Evolutionary conservation across 2,888 invertebrate genomes (phyloP), one percentile per base, ranked within the genome.

Genomic region (Galerucella nymphaeae): DNA sequence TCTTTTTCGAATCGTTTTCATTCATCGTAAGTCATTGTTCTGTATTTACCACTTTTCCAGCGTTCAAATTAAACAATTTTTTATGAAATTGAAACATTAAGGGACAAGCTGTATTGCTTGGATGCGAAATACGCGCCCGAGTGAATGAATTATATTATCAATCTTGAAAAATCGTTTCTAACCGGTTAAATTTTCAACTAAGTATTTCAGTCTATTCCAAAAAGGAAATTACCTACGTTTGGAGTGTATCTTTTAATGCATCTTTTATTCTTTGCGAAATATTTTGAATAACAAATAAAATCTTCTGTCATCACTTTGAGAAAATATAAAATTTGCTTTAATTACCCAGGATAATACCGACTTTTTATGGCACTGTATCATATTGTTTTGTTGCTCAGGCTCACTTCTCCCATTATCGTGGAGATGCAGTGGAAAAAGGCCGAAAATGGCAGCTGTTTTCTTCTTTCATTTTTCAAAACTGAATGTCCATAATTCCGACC

Each of bases 191-290:
- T 58, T 58, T 2, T 58, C 30, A 30, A n/a, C 11, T 3, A 58
- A 58, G 58, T 58, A 58, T 58, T 58, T 38, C 38, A 8, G n/a
- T n/a, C 2, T 58, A 58, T 23, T 58, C 14, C 14, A 38, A 38
- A 30, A 16, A 58, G 30, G 30, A 58, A 58, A 58, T 58, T 58
- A n/a, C n/a, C n/a, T n/a, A 58, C 23, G 23, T 58, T 38, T 58
- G 30, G 14, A 30, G 30, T 18, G 14, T 58, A 58, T 38, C 58
- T 58, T 58, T 58, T 30, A 38, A 58, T 58, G 9, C 30, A 58
- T 58, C 58, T 58, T 9, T 58, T 58, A 58, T 16, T 20, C 16
- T 55, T 55, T 0, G 16, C 16, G 16, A 16, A 18, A 53, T 53
- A 9, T 53, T 50, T 50, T n/a, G 11, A 50, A 3, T 13, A 13